Evolutionary conservation across 1,140 invertebrate species (phyloP), one percentile per base, ranked within the genome.

Genomic region (Sesamia nonagrioides): DNA sequence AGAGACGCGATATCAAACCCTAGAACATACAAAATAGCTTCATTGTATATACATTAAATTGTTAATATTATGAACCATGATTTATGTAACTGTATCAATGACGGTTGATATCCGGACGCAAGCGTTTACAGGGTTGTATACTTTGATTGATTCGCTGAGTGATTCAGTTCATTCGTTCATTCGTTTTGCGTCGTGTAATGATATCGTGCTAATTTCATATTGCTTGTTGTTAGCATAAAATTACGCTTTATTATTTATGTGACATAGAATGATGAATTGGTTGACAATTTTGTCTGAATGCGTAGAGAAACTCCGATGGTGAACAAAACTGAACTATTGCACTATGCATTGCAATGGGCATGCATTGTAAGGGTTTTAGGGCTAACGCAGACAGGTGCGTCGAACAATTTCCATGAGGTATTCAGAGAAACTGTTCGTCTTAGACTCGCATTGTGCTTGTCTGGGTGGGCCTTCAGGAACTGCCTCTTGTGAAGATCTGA

Each of bases 141-240:
- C 33, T 18, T 17, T 63, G 60, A 63, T 63, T 63, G 60, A 63
- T 63, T 63, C 35, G 56, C 15, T 40, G 6, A 42, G 60, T 40
- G 37, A 63, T 63, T 63, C 60, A 63, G 60, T 63, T 17, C 60
- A 63, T 5, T 40, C n/a, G 60, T 61, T 37, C 60, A 9, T 56
- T 56, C 54, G 21, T 27, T 56, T 63, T 63, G 60, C 60, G 37
- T 63, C 37, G 60, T 63, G 56, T 58, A 63, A 63, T 61, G 58
- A 61, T 63, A 40, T 63, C 37, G 60, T 40, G 40, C 60, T 63
- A 63, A 63, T 63, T 63, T 18, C 60, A 42, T 18, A 63, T 42
- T 63, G 60, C 17, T 40, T 37, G 35, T 40, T 63, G 60, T 63
- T 42, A 42, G 35, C 35, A 42, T 40, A 7, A 33, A 58, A 63